Evolutionary conservation across 2,113 vertebrate species (phyloP).

Genomic region (Rhadina sibilatrix): DNA sequence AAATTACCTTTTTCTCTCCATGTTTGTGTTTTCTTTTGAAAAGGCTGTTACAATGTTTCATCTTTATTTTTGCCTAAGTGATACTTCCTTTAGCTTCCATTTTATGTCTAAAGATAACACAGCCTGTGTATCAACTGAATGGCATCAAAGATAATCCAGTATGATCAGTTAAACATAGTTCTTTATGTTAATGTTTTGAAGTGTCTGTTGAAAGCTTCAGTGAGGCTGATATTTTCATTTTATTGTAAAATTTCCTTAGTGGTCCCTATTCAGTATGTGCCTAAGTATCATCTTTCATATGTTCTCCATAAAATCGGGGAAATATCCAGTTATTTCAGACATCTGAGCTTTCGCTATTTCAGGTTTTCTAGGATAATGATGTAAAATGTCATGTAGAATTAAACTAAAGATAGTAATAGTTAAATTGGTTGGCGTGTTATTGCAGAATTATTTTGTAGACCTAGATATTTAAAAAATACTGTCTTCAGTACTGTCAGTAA

Average conservation of each 20-base stretch:
- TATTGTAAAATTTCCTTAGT: neutral
- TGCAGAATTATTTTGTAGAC: neutral
- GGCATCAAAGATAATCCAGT: neutral
- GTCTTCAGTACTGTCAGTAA: neutral
- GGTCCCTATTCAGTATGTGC: neutral
- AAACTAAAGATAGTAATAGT: neutral
- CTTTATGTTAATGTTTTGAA: neutral
- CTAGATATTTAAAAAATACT: neutral
- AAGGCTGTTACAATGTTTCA: neutral
- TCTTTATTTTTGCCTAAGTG: neutral
- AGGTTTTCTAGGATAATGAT: neutral
- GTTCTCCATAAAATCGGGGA: neutral
- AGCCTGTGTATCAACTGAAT: neutral
- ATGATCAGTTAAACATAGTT: neutral
- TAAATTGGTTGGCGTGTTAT: neutral
- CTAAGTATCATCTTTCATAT: neutral
- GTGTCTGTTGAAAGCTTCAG: neutral
- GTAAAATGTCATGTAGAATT: neutral
- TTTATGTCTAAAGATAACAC: neutral
- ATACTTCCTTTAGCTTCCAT: neutral
- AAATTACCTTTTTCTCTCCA: neutral
- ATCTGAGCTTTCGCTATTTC: neutral
- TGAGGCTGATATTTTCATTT: neutral
- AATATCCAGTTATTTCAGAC: neutral
- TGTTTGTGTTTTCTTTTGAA: neutral